Evolutionary conservation across 2,797 vertebrate genomes (phyloP).

Genomic region (Peromyscus eremicus): DNA sequence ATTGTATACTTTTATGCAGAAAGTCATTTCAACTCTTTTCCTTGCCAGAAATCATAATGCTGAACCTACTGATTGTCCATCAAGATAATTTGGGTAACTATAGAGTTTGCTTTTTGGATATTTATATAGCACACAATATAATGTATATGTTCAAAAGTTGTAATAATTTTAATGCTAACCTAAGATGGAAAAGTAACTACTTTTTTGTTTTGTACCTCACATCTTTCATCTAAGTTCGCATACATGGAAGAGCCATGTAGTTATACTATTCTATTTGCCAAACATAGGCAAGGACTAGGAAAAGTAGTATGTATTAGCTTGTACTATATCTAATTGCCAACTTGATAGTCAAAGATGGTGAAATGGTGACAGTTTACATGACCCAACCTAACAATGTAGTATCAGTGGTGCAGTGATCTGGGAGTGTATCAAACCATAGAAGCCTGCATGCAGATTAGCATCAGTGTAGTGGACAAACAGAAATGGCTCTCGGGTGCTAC

Average conservation of each 20-base stretch:
- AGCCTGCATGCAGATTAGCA: background rate
- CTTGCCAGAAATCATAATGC: conserved; percentile 70
- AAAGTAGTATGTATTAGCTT: background rate
- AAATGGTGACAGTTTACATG: background rate
- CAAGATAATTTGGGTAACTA: conserved; percentile 57
- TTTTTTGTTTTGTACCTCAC: conserved; percentile 21
- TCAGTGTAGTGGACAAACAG: background rate
- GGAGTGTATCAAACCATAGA: background rate
- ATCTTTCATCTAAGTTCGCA: background rate
- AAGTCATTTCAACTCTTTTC: conserved; percentile 43
- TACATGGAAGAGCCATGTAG: background rate
- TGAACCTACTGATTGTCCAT: conserved; percentile 54
- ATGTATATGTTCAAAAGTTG: background rate
- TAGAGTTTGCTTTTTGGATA: conserved; percentile 32
- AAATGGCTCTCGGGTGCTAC: background rate
- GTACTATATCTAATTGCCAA: background rate
- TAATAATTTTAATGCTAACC: conserved; percentile 16
- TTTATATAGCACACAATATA: background rate
- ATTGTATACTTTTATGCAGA: background rate
- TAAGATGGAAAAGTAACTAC: conserved; percentile 17
- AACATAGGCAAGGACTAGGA: background rate
- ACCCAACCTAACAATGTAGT: background rate
- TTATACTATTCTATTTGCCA: background rate
- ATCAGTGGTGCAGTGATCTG: background rate
- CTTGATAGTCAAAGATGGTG: background rate